A percentile compares a stretch with the other conserved stretches of the same genome.
These are phyloP conservation scores for Botia almorhae DNA, from an alignment of 2,797 vertebrate genomes.

Conservation along the genomic window DNA sequence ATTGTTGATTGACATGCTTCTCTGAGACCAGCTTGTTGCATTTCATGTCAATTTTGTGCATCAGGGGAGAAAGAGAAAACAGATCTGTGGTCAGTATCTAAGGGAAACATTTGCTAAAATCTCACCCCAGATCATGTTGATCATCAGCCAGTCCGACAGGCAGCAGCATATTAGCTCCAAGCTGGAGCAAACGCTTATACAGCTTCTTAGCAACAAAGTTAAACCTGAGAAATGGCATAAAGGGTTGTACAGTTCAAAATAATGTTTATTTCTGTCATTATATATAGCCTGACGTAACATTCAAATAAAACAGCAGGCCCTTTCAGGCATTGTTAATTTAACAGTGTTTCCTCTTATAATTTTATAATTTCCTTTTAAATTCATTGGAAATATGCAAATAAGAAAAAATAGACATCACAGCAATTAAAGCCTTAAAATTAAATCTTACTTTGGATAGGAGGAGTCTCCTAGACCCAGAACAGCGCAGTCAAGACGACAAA, in stretches of 20 bases:
- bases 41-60: neutral
- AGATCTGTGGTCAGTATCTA: neutral
- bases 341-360: neutral
- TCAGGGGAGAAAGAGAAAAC: neutral
- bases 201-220: conserved; percentile 97
- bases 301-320: neutral
- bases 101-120: neutral
- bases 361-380: neutral
- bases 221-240: conserved; percentile 77
- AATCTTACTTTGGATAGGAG: conserved; percentile 88
- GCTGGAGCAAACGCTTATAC: conserved; percentile 87
- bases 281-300: neutral
- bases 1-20: too few species aligned
- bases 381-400: neutral
- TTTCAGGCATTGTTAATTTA: neutral
- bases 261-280: too few species aligned
- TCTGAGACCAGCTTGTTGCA: too few species aligned
- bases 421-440: too few species aligned
- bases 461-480: conserved; percentile 95
- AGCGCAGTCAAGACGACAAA: conserved; percentile 87
- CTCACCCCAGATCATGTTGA: conserved; percentile 95
- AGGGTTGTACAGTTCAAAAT: neutral
- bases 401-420: neutral
- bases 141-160: conserved; percentile 88
- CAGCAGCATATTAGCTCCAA: conserved; percentile 83